Conservation (phyloP, 2,888 invertebrate genomes). For the Artemia sinica region DNA sequence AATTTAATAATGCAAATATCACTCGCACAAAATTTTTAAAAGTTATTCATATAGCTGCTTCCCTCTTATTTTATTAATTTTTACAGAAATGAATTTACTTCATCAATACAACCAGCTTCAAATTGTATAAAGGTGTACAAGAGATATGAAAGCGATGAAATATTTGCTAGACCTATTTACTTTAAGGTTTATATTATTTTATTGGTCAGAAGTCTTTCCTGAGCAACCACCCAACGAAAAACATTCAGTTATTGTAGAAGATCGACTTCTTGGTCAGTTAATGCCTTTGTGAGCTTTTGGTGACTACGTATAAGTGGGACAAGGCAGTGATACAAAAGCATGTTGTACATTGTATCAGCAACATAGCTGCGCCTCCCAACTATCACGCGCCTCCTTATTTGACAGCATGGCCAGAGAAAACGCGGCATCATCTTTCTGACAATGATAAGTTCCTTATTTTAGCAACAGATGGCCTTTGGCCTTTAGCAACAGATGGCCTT, state of each 20-base stretch:
- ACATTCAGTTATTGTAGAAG: slow-evolving; percentile 63
- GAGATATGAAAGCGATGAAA: too few species aligned
- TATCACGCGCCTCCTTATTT: slow-evolving; percentile 91
- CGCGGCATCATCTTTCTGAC: slow-evolving; percentile 53
- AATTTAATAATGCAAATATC: too few species aligned
- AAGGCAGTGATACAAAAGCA: slow-evolving; percentile 47
- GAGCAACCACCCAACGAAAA: slow-evolving; percentile 74
- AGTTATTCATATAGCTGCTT: too few species aligned
- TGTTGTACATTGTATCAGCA: slow-evolving; percentile 51
- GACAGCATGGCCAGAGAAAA: slow-evolving; percentile 65
- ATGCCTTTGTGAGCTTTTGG: slow-evolving; percentile 88
- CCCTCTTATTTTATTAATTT: too few species aligned
- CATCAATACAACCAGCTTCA: too few species aligned
- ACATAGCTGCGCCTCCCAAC: slow-evolving; percentile 54
- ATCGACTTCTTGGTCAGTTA: slow-evolving; percentile 74
- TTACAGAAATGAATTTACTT: too few species aligned
- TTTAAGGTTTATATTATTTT: too few species aligned
- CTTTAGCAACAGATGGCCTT: too few species aligned
- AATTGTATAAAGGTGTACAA: too few species aligned
- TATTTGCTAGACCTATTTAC: too few species aligned
- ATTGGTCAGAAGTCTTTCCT: slow-evolving; percentile 52
- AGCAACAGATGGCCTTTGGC: slow-evolving; percentile 92
- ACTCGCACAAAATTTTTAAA: too few species aligned
- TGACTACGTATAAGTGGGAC: slow-evolving; percentile 79
- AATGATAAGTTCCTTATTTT: slow-evolving; percentile 80